phyloP scores from a whole-genome alignment of 1,140 invertebrate genomes.

The Drosophila sturtevanti region DNA sequence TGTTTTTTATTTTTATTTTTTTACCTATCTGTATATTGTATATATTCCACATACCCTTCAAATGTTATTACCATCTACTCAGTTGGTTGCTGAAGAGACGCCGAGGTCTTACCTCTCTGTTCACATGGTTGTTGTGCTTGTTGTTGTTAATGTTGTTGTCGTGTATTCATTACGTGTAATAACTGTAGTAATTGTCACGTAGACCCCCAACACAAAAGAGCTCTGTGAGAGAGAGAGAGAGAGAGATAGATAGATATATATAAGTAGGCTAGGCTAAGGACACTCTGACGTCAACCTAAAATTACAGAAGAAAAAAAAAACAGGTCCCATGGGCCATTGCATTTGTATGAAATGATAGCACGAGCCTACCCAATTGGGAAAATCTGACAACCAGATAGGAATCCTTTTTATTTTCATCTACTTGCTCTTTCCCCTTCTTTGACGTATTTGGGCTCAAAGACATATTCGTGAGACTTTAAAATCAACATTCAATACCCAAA shows the following conservation, averaged over 20 bases:
- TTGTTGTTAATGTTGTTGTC: constrained; percentile 4
- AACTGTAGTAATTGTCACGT: constrained; percentile 7
- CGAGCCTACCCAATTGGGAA: not conserved
- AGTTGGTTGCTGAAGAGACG: not conserved
- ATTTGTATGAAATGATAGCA: not conserved
- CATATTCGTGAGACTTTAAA: not conserved
- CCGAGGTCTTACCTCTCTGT: not conserved
- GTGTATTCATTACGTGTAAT: constrained; percentile 7
- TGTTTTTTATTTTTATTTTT: too few relatives aligned
- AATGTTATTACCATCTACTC: not conserved
- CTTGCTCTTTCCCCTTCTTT: not conserved
- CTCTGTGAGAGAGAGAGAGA: not conserved
- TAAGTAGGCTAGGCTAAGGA: not conserved
- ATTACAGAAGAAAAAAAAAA: not conserved
- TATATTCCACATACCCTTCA: not conserved
- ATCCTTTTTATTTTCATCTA: not conserved
- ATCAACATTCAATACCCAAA: not conserved
- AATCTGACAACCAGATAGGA: not conserved
- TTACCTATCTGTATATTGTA: not conserved
- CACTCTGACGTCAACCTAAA: constrained; percentile 5
- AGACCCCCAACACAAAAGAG: not conserved
- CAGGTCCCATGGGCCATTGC: constrained; percentile 2
- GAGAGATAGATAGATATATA: not conserved
- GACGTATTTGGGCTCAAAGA: not conserved
- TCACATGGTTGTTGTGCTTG: constrained; percentile 13